phyloP scores from a whole-genome alignment of 2,888 invertebrate genomes.

The Stenolophus ochropezus region DNA sequence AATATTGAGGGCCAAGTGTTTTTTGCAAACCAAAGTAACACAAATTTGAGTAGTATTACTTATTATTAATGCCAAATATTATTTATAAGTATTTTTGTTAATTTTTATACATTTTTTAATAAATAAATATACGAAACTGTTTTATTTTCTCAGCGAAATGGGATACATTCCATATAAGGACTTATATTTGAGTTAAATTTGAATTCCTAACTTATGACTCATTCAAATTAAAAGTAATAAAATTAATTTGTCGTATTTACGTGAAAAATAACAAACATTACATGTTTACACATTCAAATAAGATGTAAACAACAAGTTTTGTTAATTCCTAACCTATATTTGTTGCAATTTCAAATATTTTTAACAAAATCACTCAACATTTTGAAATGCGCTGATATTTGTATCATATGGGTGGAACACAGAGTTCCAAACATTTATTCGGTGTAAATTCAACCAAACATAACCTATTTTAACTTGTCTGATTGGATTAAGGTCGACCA shows the following conservation, averaged over 20 bases:
- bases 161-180: conserved; percentile 42
- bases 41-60: conserved; percentile 30
- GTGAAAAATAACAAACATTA: not conserved
- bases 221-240: conserved; percentile 38
- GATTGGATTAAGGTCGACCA: not conserved
- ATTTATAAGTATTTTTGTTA: conserved; percentile 14
- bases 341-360: not conserved
- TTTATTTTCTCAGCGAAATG: not conserved
- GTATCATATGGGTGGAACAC: conserved; percentile 49
- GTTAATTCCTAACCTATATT: not conserved
- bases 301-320: not conserved
- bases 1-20: conserved; percentile 34
- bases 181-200: conserved; percentile 36
- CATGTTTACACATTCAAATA: not conserved
- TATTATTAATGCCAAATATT: conserved; percentile 46
- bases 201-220: conserved; percentile 45
- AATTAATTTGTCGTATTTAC: not conserved
- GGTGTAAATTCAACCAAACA: not conserved
- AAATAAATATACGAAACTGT: conserved; percentile 22
- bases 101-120: conserved; percentile 48
- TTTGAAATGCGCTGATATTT: conserved; percentile 29
- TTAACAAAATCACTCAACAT: not conserved
- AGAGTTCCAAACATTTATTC: not conserved
- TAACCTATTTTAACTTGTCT: conserved; percentile 12
- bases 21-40: conserved; percentile 31